Conservation (phyloP, 53 echinoderm and acorn worm species). For the Pentamera pediparva region DNA sequence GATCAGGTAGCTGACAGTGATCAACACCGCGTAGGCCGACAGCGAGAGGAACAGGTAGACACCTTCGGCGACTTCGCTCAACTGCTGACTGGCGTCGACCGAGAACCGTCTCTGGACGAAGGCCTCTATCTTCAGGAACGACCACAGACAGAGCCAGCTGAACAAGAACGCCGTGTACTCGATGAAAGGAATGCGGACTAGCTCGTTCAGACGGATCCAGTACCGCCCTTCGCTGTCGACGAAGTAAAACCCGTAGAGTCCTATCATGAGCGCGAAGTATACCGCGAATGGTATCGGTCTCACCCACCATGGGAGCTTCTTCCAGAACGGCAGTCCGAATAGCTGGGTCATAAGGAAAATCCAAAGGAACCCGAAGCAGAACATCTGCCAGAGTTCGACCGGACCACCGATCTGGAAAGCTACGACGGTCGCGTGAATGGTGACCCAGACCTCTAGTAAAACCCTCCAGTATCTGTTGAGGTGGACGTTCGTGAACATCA, state of each 20-base stretch:
- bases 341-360: conserved; percentile 36
- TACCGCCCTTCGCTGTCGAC: conserved; percentile 52
- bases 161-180: conserved; percentile 53
- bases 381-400: conserved; percentile 26
- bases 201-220: conserved; percentile 60
- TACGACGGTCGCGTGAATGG: conserved; percentile 45
- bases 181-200: conserved; percentile 64
- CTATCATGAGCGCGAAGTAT: background rate
- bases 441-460: conserved; percentile 45
- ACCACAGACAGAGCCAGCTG: conserved; percentile 52
- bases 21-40: conserved; percentile 45
- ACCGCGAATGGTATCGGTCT: conserved; percentile 15
- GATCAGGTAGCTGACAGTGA: conserved; percentile 48
- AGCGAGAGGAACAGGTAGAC: conserved; percentile 46
- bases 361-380: conserved; percentile 50
- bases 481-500: conserved; percentile 54
- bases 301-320: conserved; percentile 25
- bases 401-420: conserved; percentile 41
- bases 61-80: conserved; percentile 40
- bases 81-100: background rate
- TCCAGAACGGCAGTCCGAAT: conserved; percentile 46
- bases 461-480: conserved; percentile 60
- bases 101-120: conserved; percentile 1
- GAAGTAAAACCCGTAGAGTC: conserved; percentile 31
- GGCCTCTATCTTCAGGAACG: conserved; percentile 50